A percentile compares a stretch with the other conserved stretches of the same genome.
Evolutionary conservation across 2,797 vertebrate species (phyloP).

Genomic region (Macroramphosus scolopax): DNA sequence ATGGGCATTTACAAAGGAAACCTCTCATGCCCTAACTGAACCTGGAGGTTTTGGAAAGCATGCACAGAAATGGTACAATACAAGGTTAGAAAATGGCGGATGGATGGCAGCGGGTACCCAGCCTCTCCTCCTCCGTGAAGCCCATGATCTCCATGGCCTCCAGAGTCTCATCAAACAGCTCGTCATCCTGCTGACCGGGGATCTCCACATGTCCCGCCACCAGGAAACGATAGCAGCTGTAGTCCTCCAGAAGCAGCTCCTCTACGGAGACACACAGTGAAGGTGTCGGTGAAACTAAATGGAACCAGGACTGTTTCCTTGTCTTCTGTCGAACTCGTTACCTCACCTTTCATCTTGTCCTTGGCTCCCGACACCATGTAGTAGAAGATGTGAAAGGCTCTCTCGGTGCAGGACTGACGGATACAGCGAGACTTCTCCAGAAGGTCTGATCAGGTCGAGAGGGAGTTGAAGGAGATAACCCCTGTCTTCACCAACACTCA

Average conservation of each 20-base stretch:
- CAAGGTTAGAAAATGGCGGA: neutral
- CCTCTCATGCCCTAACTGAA: too few relatives aligned
- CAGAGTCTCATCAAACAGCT: conserved; percentile 91
- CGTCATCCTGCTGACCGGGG: conserved; percentile 86
- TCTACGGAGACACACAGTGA: conserved; percentile 69
- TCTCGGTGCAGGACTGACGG: conserved; percentile 89
- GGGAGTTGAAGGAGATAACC: conserved; percentile 34
- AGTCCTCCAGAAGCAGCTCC: conserved; percentile 90
- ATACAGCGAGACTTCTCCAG: conserved; percentile 96
- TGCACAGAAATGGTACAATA: too few relatives aligned
- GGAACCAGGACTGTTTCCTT: neutral
- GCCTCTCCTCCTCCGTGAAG: conserved; percentile 88
- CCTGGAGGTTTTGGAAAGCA: too few relatives aligned
- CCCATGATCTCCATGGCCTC: conserved; percentile 97
- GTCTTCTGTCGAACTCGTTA: too few relatives aligned
- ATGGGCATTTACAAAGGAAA: too few relatives aligned
- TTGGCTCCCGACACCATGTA: conserved; percentile 90
- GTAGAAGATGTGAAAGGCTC: conserved; percentile 96
- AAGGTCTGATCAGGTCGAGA: conserved; percentile 79
- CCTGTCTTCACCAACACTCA: too few relatives aligned
- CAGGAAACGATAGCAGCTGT: conserved; percentile 88
- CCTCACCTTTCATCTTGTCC: conserved; percentile 80
- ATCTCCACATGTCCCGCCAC: conserved; percentile 87
- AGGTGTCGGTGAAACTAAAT: neutral
- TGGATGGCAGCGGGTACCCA: conserved; percentile 58